Base-by-base conservation (phyloP, 2,797 vertebrate genomes). In the Caiman crocodilus region DNA sequence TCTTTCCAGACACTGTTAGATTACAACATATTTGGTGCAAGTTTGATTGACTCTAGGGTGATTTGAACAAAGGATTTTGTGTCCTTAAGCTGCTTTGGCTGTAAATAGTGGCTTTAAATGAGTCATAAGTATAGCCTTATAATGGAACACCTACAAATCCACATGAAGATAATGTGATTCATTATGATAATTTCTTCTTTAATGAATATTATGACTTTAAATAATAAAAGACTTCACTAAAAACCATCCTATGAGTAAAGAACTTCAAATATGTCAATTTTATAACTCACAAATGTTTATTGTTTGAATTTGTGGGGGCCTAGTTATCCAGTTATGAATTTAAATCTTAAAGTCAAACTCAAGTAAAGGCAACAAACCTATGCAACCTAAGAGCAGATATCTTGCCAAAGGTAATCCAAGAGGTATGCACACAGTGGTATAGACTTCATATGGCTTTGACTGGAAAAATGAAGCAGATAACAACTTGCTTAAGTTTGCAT, bases 161-260 rank as follows among this genome's bases (percentile, higher is more conserved):
- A 81, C 30, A 81, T 61, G 42, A 86, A 90, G 65, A 28, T 92
- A 90, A 76, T 56, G 90, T 80, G 84, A 92, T 67, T 87, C 84
- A 82, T 50, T 28, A 58, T 14, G 28, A 85, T 71, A 83, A 94
- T 26, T 84, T 75, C 63, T 94, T 32, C 93, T 95, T 81, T 79
- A 92, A 73, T 74, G 86, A 95, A 92, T 87, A 86, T 84, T 59
- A 74, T n/a, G 90, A 92, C 28, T n/a, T 90, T 79, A 87, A 95
- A 95, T 94, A 95, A 94, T 85, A 79, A 86, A 32, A 35, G 59
- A 91, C 83, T 74, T 75, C 61, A 32, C 56, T 71, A 61, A 96
- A 97, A 93, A 87, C 12, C 1, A 1, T 89, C 82, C 75, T 42
- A 63, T 94, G 81, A 96, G 80, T 63, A 94, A 35, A 96, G 60